phyloP scores from a whole-genome alignment of 1,140 invertebrate species.

The Drosophila sp. region DNA sequence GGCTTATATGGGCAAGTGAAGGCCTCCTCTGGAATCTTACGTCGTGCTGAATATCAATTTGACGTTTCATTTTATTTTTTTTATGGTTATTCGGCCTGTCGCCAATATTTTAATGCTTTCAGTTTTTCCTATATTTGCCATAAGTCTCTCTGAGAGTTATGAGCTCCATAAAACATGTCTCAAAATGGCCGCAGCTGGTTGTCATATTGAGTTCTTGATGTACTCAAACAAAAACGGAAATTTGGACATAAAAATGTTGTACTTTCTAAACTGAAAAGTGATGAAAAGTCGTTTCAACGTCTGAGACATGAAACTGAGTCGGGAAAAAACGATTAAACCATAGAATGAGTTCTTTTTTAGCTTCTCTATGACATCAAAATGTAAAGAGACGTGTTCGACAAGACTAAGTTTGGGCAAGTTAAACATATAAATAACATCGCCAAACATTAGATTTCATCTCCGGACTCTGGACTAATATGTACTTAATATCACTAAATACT shows the following conservation, averaged over 20 bases:
- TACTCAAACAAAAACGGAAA: conserved; percentile 8
- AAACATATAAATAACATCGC: no score
- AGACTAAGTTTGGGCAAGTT: no score
- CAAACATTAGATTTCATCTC: no score
- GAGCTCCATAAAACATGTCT: conserved; percentile 71
- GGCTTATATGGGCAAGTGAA: conserved; percentile 41
- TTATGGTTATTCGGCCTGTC: conserved; percentile 63
- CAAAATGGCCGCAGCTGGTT: conserved; percentile 78
- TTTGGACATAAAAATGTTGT: conserved; percentile 14
- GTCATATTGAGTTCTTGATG: conserved; percentile 36
- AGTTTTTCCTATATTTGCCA: conserved; percentile 76
- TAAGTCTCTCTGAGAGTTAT: conserved; percentile 62
- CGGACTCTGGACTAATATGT: no score
- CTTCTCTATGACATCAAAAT: no score
- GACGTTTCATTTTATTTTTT: conserved; percentile 22
- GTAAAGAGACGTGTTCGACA: no score
- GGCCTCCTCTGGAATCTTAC: conserved; percentile 40
- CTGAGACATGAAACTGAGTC: no score
- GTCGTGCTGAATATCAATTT: conserved; percentile 64
- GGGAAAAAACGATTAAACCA: no score
- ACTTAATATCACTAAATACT: no score
- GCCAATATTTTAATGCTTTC: conserved; percentile 66
- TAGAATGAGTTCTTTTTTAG: no score
- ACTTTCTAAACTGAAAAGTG: background rate
- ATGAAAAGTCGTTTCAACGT: no score